Base-by-base conservation (phyloP, 2,113 vertebrate genomes). In the Galeopterus variegatus region DNA sequence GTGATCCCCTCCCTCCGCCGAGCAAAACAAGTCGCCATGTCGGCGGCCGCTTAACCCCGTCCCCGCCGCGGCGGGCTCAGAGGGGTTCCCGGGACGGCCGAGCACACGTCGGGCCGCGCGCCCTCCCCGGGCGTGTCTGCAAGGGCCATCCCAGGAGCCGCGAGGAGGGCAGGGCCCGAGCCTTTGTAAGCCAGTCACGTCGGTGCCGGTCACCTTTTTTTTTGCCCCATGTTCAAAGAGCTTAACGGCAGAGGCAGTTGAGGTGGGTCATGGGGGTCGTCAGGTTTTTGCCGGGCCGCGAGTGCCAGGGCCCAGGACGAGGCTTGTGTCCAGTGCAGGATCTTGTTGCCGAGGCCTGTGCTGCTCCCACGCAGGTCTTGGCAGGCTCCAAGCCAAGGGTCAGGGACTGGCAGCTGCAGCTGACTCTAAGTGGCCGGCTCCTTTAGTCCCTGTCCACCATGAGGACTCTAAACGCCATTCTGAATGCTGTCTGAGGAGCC, bases 1-100 rank as follows among this genome's bases (percentile, higher is more conserved):
- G 75, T 28, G 11, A 31, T 15, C 65, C 65, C 12, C 65, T 26
- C 26, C 9, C 23, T 26, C 26, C 26, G 1, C 28, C 2, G 65
- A 31, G 65, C 28, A 64, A 28, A 17, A 31, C 65, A 31, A 24
- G 62, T 64, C 26, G 94, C 94, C 97, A 96, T 97, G 62, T 95
- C 88, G 87, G 79, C 41, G 85, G 73, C 85, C 52, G 76, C 88
- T 48, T 69, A 85, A 81, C 96, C 92, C 75, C 21, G 65, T 31
- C 10, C 64, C 13, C 64, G 64, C 64, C 60, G 60, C 41, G 41
- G 41, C 24, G 6, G 23, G 72, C 23, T 41, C 41, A 41, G 41
- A 41, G 41, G 41, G 41, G 41, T 41, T 41, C 41, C 41, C 41
- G 41, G 41, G 41, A 41, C 41, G 41, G 41, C 41, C 41, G 41